Evolutionary conservation across 2,888 invertebrate species (phyloP).

Genomic region (Drosophila nr. medialis): DNA sequence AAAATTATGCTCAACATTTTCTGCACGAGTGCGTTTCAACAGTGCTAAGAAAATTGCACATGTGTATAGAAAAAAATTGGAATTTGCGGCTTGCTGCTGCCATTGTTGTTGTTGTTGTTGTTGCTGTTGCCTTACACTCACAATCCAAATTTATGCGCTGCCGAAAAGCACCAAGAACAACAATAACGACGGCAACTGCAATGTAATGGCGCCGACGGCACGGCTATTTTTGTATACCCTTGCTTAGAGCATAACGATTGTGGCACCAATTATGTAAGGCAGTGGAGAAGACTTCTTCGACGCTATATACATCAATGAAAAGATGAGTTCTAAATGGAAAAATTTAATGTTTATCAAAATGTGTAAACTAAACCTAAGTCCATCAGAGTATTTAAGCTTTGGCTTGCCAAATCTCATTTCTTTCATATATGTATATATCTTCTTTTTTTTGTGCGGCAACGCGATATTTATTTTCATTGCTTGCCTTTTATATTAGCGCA

Average conservation of each 20-base stretch:
- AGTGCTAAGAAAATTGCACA: constrained; percentile 50
- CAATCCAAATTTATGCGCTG: constrained; percentile 73
- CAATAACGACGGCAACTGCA: constrained; percentile 27
- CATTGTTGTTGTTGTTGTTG: constrained; percentile 15
- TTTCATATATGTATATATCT: constrained; percentile 6
- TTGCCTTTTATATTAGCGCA: constrained; percentile 77
- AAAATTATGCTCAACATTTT: constrained; percentile 78
- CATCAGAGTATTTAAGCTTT: constrained; percentile 17
- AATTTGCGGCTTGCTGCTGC: constrained; percentile 46
- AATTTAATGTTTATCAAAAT: neutral
- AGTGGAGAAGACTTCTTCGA: fast-evolving
- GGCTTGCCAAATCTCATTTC: neutral
- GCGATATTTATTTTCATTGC: constrained; percentile 74
- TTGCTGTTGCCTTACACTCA: constrained; percentile 42
- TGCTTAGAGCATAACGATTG: neutral
- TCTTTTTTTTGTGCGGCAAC: constrained; percentile 14
- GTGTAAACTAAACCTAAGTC: neutral
- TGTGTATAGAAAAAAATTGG: constrained; percentile 48
- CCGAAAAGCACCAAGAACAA: constrained; percentile 56
- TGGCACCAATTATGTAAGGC: neutral
- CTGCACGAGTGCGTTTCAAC: constrained; percentile 74
- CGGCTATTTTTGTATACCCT: constrained; percentile 30
- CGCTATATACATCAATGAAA: neutral
- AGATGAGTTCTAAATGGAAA: neutral
- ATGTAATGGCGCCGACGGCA: neutral